phyloP scores from a whole-genome alignment of 2,888 invertebrate genomes.

The Agrotis exclamationis region DNA sequence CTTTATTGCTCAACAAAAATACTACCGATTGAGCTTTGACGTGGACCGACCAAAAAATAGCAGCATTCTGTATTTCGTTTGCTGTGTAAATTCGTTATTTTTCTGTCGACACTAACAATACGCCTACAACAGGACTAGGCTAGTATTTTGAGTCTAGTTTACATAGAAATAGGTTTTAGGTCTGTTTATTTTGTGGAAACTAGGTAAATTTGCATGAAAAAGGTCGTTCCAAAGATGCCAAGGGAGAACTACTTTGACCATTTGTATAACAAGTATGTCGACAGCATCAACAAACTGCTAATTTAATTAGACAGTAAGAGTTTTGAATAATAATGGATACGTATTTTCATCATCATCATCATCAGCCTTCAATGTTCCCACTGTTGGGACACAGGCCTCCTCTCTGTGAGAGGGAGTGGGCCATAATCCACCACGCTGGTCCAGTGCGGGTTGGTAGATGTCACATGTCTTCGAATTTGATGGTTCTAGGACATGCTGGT shows the following conservation, averaged over 20 bases:
- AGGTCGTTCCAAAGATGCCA: background rate
- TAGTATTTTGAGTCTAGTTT: background rate
- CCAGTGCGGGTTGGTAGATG: too few species aligned
- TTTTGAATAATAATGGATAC: too few species aligned
- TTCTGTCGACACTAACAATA: slow-evolving; percentile 5
- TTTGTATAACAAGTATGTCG: background rate
- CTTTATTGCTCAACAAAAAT: slow-evolving; percentile 6
- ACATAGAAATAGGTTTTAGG: background rate
- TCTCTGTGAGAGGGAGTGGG: too few species aligned
- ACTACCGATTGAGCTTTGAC: background rate
- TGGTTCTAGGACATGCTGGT: too few species aligned
- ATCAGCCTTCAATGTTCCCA: too few species aligned
- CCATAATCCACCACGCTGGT: too few species aligned
- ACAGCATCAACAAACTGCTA: too few species aligned
- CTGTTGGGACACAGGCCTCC: too few species aligned
- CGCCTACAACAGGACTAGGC: background rate
- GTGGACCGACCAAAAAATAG: background rate
- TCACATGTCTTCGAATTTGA: too few species aligned
- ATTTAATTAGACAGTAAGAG: too few species aligned
- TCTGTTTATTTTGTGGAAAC: background rate
- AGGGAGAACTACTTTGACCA: background rate
- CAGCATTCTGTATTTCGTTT: background rate
- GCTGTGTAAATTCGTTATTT: slow-evolving; percentile 1
- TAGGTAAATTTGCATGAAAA: background rate
- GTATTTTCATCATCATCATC: too few species aligned